phyloP scores from a whole-genome alignment of 2,888 invertebrate genomes.

The Eupithecia vulgata region DNA sequence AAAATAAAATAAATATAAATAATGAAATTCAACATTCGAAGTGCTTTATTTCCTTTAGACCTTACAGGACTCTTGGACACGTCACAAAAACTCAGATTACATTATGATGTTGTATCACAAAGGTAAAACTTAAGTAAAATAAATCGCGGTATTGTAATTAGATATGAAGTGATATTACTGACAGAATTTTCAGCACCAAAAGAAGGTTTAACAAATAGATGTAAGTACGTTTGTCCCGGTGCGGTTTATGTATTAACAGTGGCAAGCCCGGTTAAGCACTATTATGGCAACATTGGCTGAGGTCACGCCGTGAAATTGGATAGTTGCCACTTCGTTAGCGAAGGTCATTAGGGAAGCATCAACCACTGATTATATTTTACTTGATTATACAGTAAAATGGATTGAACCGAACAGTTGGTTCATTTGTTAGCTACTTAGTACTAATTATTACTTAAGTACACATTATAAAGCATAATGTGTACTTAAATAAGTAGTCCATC shows the following conservation, averaged over 20 bases:
- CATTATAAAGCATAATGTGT: too few relatives aligned
- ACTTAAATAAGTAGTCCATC: too few relatives aligned
- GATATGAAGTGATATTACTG: too few relatives aligned
- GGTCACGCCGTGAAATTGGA: slow-evolving; percentile 43
- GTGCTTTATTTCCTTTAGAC: too few relatives aligned
- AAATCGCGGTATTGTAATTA: too few relatives aligned
- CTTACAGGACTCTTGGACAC: too few relatives aligned
- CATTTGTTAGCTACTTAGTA: neutral
- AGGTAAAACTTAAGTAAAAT: too few relatives aligned
- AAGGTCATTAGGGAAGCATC: slow-evolving; percentile 33
- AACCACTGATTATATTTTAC: slow-evolving; percentile 29
- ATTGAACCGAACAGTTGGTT: slow-evolving; percentile 4
- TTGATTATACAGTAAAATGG: slow-evolving; percentile 19
- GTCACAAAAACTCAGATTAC: too few relatives aligned
- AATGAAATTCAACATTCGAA: too few relatives aligned
- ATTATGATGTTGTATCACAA: too few relatives aligned
- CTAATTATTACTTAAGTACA: neutral
- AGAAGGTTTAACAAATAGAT: neutral
- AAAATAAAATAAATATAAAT: too few relatives aligned
- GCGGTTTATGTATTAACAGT: neutral
- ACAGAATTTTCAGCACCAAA: too few relatives aligned
- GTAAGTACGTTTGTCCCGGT: neutral
- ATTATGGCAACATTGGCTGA: slow-evolving; percentile 26
- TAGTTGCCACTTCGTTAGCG: slow-evolving; percentile 45
- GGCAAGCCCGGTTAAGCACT: slow-evolving; percentile 19